Evolutionary conservation across 2,113 vertebrate genomes (phyloP).

Genomic region (Onychostruthus taczanowskii): DNA sequence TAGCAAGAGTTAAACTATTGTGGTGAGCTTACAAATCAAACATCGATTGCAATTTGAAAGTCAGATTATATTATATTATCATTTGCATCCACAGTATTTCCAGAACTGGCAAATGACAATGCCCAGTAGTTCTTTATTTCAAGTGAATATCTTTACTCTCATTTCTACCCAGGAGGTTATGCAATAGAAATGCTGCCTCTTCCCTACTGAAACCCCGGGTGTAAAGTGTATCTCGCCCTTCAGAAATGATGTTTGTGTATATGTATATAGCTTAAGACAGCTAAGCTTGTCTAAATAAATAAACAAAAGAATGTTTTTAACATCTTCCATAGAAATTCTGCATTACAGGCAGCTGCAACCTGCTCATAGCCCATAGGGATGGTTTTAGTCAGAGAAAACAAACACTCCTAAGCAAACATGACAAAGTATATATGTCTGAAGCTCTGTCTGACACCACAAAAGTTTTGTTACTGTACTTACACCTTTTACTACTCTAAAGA

Average conservation of each 20-base stretch:
- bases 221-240: background rate
- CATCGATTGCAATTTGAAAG: background rate
- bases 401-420: background rate
- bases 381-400: background rate
- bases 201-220: fast-evolving
- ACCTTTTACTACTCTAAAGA: background rate
- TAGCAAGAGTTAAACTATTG: background rate
- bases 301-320: background rate
- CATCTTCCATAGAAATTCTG: background rate
- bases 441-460: background rate
- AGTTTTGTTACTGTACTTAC: background rate
- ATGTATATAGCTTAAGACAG: background rate
- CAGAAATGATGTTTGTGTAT: background rate
- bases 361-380: background rate
- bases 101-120: background rate
- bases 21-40: background rate
- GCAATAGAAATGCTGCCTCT: background rate
- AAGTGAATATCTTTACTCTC: background rate
- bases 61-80: background rate
- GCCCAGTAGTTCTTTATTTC: background rate
- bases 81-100: background rate
- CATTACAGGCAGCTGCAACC: background rate
- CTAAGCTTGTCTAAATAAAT: background rate
- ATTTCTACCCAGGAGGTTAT: background rate
- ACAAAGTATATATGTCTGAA: background rate